Percentiles rank a stretch among this genome's conserved stretches.
Evolutionary conservation across 2,113 vertebrate species (phyloP).

Genomic region (Silurus asotus): DNA sequence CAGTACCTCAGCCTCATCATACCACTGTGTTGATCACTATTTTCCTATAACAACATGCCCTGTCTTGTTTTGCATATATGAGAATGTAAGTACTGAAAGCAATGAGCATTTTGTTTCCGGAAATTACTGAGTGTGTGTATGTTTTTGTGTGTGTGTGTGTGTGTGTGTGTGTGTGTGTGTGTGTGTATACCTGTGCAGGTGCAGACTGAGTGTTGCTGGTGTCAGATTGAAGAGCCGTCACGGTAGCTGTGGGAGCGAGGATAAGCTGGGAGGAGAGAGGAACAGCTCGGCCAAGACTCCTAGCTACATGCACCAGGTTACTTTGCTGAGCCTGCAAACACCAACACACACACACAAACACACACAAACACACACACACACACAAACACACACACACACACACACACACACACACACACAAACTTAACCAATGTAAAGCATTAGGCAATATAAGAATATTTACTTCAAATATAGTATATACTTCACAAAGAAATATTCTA

Average conservation of each 20-base stretch:
- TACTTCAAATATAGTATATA: background rate
- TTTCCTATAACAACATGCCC: background rate
- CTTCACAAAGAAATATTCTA: background rate
- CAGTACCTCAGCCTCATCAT: background rate
- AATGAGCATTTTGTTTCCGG: background rate
- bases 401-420: constrained; percentile 4
- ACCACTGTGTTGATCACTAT: background rate
- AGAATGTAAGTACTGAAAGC: background rate
- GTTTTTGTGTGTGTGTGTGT: constrained; percentile 44
- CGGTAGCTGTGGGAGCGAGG: constrained; percentile 92
- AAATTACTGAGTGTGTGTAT: constrained; percentile 20
- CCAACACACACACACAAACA: constrained; percentile 7
- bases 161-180: constrained; percentile 38
- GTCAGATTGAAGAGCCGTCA: constrained; percentile 89
- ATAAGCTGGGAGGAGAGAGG: constrained; percentile 90
- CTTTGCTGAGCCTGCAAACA: constrained; percentile 82
- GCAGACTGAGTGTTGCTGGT: constrained; percentile 72
- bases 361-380: background rate
- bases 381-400: constrained; percentile 1
- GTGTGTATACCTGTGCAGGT: constrained; percentile 77
- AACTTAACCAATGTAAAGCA: background rate
- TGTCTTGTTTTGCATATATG: background rate
- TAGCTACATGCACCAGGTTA: constrained; percentile 81
- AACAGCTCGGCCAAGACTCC: constrained; percentile 77
- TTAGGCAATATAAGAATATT: background rate